Conservation (phyloP, 2,888 invertebrate species). For the Lycophotia porphyrea region DNA sequence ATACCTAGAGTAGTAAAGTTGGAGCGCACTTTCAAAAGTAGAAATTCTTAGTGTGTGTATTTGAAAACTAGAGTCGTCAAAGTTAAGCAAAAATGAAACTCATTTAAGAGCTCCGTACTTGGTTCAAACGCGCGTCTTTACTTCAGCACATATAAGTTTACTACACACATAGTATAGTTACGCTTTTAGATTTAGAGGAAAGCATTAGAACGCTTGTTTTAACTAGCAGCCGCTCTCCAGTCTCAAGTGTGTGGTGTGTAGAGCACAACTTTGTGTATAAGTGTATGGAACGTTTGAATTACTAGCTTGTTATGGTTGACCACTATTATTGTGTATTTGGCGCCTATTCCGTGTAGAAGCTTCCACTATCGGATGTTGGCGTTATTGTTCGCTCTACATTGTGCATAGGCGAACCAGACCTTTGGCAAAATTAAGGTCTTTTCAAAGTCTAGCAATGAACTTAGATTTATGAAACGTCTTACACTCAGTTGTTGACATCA, state of each 20-base stretch:
- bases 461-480: not conserved
- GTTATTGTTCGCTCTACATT: constrained; percentile 1
- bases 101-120: constrained; percentile 41
- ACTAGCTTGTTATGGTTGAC: constrained; percentile 44
- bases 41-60: constrained; percentile 37
- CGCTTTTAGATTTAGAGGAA: constrained; percentile 61
- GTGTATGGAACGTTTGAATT: constrained; percentile 55
- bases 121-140: constrained; percentile 58
- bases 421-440: not conserved
- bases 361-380: not conserved
- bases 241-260: constrained; percentile 61
- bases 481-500: not conserved
- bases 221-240: constrained; percentile 60
- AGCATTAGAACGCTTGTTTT: constrained; percentile 65
- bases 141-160: constrained; percentile 61
- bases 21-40: constrained; percentile 34
- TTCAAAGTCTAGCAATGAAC: not conserved
- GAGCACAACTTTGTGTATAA: constrained; percentile 55
- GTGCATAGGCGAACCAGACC: not conserved
- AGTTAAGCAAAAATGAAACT: constrained; percentile 62
- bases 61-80: constrained; percentile 49
- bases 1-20: constrained; percentile 28
- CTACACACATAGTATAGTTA: constrained; percentile 48
- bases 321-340: constrained; percentile 36
- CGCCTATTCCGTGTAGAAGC: constrained; percentile 20